These are phyloP conservation scores for Eupsilia transversa DNA, from an alignment of 2,888 invertebrate genomes.

Conservation along the genomic window DNA sequence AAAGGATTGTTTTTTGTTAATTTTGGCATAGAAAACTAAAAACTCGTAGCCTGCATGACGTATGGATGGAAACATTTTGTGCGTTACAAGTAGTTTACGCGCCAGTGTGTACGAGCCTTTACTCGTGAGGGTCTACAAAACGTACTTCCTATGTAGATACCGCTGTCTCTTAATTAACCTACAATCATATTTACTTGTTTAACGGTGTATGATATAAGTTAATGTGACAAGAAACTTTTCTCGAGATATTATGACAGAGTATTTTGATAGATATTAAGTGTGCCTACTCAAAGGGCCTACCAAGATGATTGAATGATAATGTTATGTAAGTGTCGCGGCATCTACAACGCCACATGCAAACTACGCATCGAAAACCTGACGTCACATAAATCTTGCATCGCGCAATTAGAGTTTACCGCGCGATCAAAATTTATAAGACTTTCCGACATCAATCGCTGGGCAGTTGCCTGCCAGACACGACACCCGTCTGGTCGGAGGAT, in stretches of 20 bases:
- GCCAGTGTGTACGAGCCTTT: background rate
- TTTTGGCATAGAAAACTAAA: background rate
- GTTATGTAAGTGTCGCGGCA: too few species aligned
- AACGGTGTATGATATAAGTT: slow-evolving; percentile 23
- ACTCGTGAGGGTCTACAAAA: background rate
- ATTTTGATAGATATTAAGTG: too few species aligned
- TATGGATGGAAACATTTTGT: background rate
- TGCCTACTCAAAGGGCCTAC: too few species aligned
- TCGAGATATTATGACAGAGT: slow-evolving; percentile 5
- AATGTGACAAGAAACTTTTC: slow-evolving; percentile 25
- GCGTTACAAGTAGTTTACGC: background rate
- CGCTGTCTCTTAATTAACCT: slow-evolving; percentile 27
- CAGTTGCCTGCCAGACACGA: too few species aligned
- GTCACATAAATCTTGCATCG: too few species aligned
- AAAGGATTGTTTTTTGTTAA: background rate
- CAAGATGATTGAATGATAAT: too few species aligned
- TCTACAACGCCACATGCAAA: too few species aligned
- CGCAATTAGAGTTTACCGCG: too few species aligned
- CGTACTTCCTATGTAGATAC: background rate
- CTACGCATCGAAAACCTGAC: too few species aligned
- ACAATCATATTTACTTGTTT: slow-evolving; percentile 35
- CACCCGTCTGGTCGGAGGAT: too few species aligned
- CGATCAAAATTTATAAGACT: too few species aligned
- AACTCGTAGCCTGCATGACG: background rate
- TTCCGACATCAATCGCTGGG: too few species aligned